phyloP scores from a whole-genome alignment of 2,113 vertebrate species.

The Corythaeola cristata region DNA sequence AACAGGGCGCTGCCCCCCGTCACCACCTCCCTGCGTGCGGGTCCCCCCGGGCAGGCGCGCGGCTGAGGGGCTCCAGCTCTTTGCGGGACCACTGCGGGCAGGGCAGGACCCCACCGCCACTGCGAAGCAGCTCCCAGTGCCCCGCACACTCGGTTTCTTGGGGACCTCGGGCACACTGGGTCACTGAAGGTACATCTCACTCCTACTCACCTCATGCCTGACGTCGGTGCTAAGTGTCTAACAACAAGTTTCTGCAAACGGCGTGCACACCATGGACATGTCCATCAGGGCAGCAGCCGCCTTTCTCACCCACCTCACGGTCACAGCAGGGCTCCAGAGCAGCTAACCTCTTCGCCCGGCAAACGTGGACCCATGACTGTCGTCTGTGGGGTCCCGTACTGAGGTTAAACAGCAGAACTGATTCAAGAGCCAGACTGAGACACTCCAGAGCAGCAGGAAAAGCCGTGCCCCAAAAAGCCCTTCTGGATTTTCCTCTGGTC shows the following conservation, averaged over 20 bases:
- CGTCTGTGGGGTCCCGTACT: neutral
- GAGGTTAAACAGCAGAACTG: neutral
- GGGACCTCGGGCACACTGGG: accelerated
- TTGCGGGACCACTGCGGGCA: accelerated
- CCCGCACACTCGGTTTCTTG: accelerated
- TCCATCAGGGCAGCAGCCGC: neutral
- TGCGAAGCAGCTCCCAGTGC: neutral
- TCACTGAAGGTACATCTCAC: accelerated
- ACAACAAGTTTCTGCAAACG: neutral
- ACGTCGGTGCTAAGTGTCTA: accelerated
- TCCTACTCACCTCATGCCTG: neutral
- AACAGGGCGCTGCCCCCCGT: neutral
- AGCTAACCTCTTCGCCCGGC: neutral
- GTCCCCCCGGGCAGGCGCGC: accelerated
- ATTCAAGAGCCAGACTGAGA: neutral
- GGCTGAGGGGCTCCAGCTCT: neutral
- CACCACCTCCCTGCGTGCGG: neutral
- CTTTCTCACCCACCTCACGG: neutral
- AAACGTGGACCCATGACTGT: accelerated
- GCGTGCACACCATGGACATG: accelerated
- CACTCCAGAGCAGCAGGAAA: neutral
- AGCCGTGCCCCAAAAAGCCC: neutral
- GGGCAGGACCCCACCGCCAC: neutral
- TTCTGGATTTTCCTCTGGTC: neutral
- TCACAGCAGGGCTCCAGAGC: neutral